Base-by-base conservation (phyloP, 2,888 invertebrate genomes). In the Miltochrista miniata region DNA sequence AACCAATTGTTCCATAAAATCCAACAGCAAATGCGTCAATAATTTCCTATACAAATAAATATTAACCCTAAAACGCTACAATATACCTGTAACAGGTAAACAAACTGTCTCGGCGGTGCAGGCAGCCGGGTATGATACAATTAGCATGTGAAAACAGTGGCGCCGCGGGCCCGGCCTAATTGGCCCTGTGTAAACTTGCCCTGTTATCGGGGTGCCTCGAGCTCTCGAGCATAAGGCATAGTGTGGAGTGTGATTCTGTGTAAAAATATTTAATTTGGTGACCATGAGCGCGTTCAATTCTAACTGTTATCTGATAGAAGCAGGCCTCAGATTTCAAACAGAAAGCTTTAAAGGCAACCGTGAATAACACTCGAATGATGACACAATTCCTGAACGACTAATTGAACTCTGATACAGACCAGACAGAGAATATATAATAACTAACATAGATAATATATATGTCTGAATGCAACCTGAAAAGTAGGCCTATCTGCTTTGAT, bases 161-260 rank as follows among this genome's bases (percentile, higher is more conserved):
- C 71, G 80, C 80, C 78, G 74, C 77, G 74, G 85, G 85, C 81
- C 60, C 60, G 67, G 73, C 81, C 87, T 91, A 91, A 91, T 91
- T 91, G 90, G 90, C 81, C 81, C 80, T 88, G 83, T 89, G 90
- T 90, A 90, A 87, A 90, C 90, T 79, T 66, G 79, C 77, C 82
- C 83, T 84, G 89, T 85, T 89, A 90, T 89, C 87, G 79, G 74
- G 75, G 68, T 60, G 83, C 90, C 84, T 74, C 78, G 83, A 76
- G 83, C 68, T 64, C 38, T 44, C 46, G 36, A 36, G 18, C 31
- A 24, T 36, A n/a, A 8, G 24, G 3, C 9, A 7, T 14, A 4
- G 45, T 55, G 33, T 57, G 66, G 69, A 68, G 24, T 2, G 0
- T 15, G 51, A 53, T 59, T 67, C 44, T 53, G 14, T 7, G 37